phyloP scores from a whole-genome alignment of 2,113 vertebrate species.

The Pangasianodon hypophthalmus region DNA sequence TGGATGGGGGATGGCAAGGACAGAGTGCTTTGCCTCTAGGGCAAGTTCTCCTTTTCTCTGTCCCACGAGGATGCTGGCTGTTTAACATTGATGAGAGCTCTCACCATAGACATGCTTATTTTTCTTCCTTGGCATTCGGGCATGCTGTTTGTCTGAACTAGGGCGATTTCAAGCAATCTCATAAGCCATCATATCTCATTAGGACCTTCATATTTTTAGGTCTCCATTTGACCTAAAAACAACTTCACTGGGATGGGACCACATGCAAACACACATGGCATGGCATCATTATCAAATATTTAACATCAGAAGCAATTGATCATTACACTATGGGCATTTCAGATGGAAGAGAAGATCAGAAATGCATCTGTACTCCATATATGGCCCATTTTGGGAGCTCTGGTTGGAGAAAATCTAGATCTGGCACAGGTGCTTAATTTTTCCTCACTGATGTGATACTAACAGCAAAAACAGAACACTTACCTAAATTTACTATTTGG shows the following conservation, averaged over 20 bases:
- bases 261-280: constrained; percentile 16
- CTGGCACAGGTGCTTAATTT: not conserved
- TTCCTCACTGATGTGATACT: not conserved
- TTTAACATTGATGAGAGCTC: constrained; percentile 63
- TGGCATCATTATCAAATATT: constrained; percentile 68
- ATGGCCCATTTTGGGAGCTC: not conserved
- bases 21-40: constrained; percentile 30
- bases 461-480: not conserved
- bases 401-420: not conserved
- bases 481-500: not conserved
- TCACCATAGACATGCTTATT: constrained; percentile 54
- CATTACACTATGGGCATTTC: constrained; percentile 37
- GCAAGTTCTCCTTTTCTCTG: constrained; percentile 26
- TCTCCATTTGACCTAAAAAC: constrained; percentile 70
- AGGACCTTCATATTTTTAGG: constrained; percentile 46
- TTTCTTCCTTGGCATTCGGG: constrained; percentile 23
- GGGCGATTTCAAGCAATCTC: constrained; percentile 67
- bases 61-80: constrained; percentile 56
- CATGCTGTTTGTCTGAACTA: constrained; percentile 55
- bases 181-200: constrained; percentile 58
- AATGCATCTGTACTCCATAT: not conserved
- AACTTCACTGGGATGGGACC: constrained; percentile 55
- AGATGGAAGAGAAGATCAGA: constrained; percentile 36
- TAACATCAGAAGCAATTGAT: constrained; percentile 62
- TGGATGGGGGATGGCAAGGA: constrained; percentile 12